Base-by-base conservation (phyloP, 2,113 vertebrate species). In the Hippocampus guttulatus region DNA sequence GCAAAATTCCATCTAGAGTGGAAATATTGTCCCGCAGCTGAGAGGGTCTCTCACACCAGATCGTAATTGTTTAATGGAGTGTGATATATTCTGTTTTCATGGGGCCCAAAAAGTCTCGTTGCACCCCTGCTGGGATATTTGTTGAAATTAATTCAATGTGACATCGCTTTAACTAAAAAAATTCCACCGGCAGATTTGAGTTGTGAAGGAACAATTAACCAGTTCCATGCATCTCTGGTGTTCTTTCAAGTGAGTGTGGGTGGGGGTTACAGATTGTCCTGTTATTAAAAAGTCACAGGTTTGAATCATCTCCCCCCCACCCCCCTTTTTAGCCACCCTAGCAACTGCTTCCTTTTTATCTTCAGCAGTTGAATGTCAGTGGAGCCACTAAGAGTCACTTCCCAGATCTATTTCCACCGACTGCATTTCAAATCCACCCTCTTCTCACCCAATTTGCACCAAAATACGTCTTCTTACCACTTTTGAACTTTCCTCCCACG, bases 231-330 rank as follows among this genome's bases (percentile, higher is more conserved):
- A 73, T 23, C 62, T 73, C 47, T 70, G 68, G 18, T 83, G 75
- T 75, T 63, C 79, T 71, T 73, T 71, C 75, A 71, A 52, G 73
- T 69, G 63, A 23, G 71, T 15, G 10, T 43, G 63, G 68, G 80
- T 77, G 63, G 73, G 69, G 2, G 71, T 73, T 69, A 54, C 74
- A 78, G 74, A 71, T 70, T 63, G 72, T 67, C 67, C 64, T 47
- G 41, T 79, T 75, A 77, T 78, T 72, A 67, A 63, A 62, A 64
- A 72, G 79, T 82, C 75, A 75, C 74, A 83, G 70, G 58, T 82
- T 80, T 69, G 62, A 76, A 66, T 27, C 75, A 25, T 45, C 67
- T 69, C 69, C 33, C 33, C 33, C 5, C 61, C 43, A 67, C 33
- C 33, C 33, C 5, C 61, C 49, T 52, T 3, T 63, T 43, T 65